Evolutionary conservation across 2,888 invertebrate species (phyloP).

Genomic region (Lithophane leautieri): DNA sequence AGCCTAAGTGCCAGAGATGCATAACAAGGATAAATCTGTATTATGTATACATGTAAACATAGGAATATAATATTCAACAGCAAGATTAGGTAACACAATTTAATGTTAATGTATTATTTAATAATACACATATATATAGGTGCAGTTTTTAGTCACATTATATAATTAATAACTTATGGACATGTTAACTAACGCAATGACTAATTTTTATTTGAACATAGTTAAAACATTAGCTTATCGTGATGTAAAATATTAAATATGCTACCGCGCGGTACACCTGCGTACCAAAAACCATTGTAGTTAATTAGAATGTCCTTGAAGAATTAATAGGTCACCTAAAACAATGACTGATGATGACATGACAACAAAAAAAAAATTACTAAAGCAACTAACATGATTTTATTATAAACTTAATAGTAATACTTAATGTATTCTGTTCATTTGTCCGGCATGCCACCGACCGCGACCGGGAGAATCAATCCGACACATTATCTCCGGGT

Average conservation of each 20-base stretch:
- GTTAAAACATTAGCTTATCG: neutral
- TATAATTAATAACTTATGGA: neutral
- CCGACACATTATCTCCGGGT: too few species aligned
- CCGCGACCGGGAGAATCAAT: too few species aligned
- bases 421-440: too few species aligned
- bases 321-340: neutral
- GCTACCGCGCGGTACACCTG: too few species aligned
- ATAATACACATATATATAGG: too few species aligned
- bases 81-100: neutral
- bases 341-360: too few species aligned
- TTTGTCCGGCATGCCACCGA: too few species aligned
- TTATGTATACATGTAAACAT: neutral
- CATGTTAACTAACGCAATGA: neutral
- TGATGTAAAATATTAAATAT: too few species aligned
- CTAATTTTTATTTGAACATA: neutral
- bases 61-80: neutral
- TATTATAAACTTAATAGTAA: neutral
- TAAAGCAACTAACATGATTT: neutral
- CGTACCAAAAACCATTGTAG: too few species aligned
- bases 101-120: neutral
- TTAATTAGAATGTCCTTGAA: too few species aligned
- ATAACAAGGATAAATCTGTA: slow-evolving; percentile 3
- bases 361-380: too few species aligned
- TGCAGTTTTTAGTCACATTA: neutral
- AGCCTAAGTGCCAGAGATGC: slow-evolving; percentile 4